phyloP scores from a whole-genome alignment of 53 echinoderm and acorn worm species.

The Echinarachnius parma region DNA sequence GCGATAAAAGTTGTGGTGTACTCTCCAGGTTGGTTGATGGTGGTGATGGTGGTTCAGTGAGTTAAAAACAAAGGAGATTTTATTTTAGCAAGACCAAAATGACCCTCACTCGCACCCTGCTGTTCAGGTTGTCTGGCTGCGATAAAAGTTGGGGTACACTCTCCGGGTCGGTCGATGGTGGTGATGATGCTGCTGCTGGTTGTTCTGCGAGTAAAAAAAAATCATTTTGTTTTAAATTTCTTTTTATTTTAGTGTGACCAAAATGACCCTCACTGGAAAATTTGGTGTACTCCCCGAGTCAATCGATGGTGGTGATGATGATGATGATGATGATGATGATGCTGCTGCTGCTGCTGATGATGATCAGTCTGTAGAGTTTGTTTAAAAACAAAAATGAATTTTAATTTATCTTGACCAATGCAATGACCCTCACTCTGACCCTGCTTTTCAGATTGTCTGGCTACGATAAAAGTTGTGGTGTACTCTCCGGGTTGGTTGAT shows the following conservation, averaged over 20 bases:
- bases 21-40: neutral
- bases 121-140: neutral
- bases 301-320: conserved; percentile 13
- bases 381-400: no score
- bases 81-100: conserved; percentile 76
- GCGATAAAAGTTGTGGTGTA: neutral
- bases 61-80: no score
- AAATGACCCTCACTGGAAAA: no score
- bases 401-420: no score
- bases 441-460: no score
- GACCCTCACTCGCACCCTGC: conserved; percentile 70
- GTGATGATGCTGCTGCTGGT: neutral
- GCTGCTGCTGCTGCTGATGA: neutral
- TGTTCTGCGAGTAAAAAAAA: neutral
- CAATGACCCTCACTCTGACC: no score
- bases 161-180: neutral
- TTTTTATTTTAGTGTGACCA: no score
- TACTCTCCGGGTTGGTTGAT: neutral
- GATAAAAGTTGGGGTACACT: no score
- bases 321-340: neutral
- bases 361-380: no score
- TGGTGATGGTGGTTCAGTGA: neutral
- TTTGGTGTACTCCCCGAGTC: no score
- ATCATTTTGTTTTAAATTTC: no score
- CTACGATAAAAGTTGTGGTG: neutral